A percentile compares a stretch with the other conserved stretches of the same genome.
These are phyloP conservation scores for Pogonomyrmex barbatus DNA, from an alignment of 1,140 invertebrate genomes.

Conservation along the genomic window DNA sequence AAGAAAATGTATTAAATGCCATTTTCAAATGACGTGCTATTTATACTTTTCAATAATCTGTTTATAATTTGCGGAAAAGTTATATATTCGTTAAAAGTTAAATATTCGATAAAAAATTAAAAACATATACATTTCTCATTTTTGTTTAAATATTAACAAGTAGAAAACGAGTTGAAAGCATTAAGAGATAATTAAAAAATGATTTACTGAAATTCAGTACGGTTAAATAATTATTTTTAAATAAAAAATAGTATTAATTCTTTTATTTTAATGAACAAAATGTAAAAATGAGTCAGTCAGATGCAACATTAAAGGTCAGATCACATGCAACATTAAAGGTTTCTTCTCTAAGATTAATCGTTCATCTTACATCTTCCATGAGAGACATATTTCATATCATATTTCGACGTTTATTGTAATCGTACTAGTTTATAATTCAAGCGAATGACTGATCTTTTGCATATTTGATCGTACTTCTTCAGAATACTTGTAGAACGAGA, in stretches of 20 bases:
- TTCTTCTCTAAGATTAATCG: not conserved
- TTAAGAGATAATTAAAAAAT: slow-evolving; percentile 25
- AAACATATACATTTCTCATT: not conserved
- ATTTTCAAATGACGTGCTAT: not conserved
- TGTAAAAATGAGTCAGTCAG: not conserved
- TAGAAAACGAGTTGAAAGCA: not conserved
- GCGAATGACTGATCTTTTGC: not conserved
- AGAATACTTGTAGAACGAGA: not conserved
- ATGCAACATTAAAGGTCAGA: not conserved
- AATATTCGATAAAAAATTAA: not conserved
- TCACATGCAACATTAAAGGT: not conserved
- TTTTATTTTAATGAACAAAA: not conserved
- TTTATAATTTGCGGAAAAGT: not conserved
- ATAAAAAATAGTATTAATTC: not conserved
- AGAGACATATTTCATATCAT: not conserved
- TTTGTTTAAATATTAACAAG: not conserved
- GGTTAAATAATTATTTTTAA: slow-evolving; percentile 5
- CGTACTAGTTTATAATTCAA: not conserved
- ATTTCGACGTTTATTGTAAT: slow-evolving; percentile 1
- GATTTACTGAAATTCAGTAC: not conserved
- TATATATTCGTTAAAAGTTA: not conserved
- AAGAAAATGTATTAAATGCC: not conserved
- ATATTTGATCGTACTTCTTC: slow-evolving; percentile 32
- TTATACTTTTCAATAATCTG: not conserved
- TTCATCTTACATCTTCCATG: not conserved